Percentiles rank a stretch among this genome's conserved stretches.
Conservation (phyloP, 2,797 vertebrate genomes). For the Chaunax sp. region DNA sequence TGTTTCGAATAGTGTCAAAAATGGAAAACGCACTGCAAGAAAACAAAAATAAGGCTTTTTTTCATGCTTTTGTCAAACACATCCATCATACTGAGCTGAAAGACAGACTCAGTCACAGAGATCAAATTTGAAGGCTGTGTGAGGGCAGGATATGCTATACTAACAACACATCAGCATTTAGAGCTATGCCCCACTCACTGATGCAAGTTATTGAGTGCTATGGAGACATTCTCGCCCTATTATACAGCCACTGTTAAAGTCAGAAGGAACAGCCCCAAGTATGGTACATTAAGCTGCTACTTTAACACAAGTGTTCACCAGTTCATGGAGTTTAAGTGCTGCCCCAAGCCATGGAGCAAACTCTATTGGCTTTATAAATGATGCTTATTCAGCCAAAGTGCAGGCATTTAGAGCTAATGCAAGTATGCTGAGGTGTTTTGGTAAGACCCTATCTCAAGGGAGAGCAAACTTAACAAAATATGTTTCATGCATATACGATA, state of each 20-base stretch:
- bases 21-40: constrained; percentile 8
- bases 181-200: constrained; percentile 42
- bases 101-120: constrained; percentile 52
- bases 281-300: constrained; percentile 67
- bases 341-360: constrained; percentile 64
- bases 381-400: constrained; percentile 60
- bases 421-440: constrained; percentile 51
- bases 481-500: constrained; percentile 29
- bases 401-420: constrained; percentile 49
- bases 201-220: constrained; percentile 56
- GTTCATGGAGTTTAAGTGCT: constrained; percentile 76
- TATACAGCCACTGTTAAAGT: constrained; percentile 56
- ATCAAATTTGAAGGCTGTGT: constrained; percentile 44
- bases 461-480: constrained; percentile 35
- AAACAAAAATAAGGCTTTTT: constrained; percentile 6
- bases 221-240: constrained; percentile 46
- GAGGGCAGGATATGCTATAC: constrained; percentile 48
- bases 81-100: constrained; percentile 25
- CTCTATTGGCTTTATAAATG: constrained; percentile 70
- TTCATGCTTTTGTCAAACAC: constrained; percentile 32
- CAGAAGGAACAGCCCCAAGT: constrained; percentile 32
- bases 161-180: constrained; percentile 53
- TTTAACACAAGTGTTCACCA: constrained; percentile 65
- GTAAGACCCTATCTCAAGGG: constrained; percentile 42
- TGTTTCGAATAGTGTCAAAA: constrained; percentile 28